Conservation (phyloP, 2,113 vertebrate species). For the Siniperca chuatsi region DNA sequence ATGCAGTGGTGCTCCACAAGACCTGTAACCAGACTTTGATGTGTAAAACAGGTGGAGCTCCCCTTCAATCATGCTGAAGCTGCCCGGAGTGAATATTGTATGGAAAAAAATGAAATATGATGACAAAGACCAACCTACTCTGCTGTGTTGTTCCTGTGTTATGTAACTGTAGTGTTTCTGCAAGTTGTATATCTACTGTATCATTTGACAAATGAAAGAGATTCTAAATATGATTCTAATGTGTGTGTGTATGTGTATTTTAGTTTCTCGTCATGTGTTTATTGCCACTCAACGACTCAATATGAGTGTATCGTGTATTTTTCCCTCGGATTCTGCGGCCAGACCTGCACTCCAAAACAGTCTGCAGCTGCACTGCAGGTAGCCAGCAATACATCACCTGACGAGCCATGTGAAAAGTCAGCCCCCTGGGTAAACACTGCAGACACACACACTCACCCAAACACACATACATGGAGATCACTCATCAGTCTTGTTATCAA, state of each 20-base stretch:
- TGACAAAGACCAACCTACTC: too few relatives aligned
- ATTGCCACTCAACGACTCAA: not conserved
- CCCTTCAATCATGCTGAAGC: not conserved
- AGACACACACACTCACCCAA: conserved; percentile 13
- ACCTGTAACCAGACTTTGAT: too few relatives aligned
- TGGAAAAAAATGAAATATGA: too few relatives aligned
- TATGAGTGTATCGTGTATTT: not conserved
- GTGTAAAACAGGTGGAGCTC: not conserved
- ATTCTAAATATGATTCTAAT: not conserved
- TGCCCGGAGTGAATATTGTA: too few relatives aligned
- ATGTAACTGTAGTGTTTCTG: not conserved
- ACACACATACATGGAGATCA: conserved; percentile 4
- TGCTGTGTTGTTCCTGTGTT: not conserved
- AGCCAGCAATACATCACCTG: conserved; percentile 53
- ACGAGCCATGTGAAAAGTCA: conserved; percentile 60
- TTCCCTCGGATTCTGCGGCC: not conserved
- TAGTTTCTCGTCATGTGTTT: not conserved
- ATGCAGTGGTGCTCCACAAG: not conserved
- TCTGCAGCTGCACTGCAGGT: conserved; percentile 53
- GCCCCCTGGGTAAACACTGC: conserved; percentile 26
- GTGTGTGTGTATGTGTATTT: not conserved
- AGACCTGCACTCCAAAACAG: conserved; percentile 27
- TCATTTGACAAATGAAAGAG: not conserved
- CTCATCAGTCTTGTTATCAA: conserved; percentile 43
- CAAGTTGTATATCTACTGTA: not conserved